A percentile compares a stretch with the other conserved stretches of the same genome.
These are phyloP conservation scores for Drosophila gunungcola DNA, from an alignment of 1,140 invertebrate species.

Conservation along the genomic window DNA sequence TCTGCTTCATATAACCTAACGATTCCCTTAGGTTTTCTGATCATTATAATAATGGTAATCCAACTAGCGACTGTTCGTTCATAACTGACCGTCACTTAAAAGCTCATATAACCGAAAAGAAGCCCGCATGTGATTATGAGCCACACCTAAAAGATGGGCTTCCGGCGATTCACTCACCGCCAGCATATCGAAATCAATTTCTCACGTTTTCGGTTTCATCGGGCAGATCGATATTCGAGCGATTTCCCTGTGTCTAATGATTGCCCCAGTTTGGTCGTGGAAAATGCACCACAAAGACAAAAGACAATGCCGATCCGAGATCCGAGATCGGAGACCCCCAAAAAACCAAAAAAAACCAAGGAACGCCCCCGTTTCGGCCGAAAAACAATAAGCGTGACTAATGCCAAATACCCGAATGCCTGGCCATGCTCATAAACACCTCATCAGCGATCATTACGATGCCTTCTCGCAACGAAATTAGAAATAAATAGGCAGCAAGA, in stretches of 20 bases:
- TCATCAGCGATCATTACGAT: slow-evolving; percentile 78
- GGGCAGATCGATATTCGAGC: slow-evolving; percentile 43
- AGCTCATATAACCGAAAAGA: slow-evolving; percentile 13
- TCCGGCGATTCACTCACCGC: slow-evolving; percentile 25
- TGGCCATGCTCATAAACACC: slow-evolving; percentile 70
- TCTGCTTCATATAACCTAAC: no score
- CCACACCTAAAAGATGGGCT: slow-evolving; percentile 25
- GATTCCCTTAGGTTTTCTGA: not conserved
- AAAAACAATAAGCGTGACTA: slow-evolving; percentile 65
- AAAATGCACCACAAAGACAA: slow-evolving; percentile 22
- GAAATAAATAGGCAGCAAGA: slow-evolving; percentile 58
- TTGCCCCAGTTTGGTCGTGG: slow-evolving; percentile 53
- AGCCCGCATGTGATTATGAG: slow-evolving; percentile 9
- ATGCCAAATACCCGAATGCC: slow-evolving; percentile 68
- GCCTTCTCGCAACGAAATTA: slow-evolving; percentile 74
- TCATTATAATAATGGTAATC: not conserved
- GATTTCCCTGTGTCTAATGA: slow-evolving; percentile 63
- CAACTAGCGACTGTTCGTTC: not conserved
- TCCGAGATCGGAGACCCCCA: not conserved
- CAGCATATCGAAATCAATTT: slow-evolving; percentile 45
- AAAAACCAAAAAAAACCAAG: not conserved
- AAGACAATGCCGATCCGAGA: slow-evolving; percentile 11
- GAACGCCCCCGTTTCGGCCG: slow-evolving; percentile 21
- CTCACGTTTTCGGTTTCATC: slow-evolving; percentile 65
- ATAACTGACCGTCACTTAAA: not conserved